Conservation (phyloP, 2,797 vertebrate genomes). For the Cephalopachus bancanus region DNA sequence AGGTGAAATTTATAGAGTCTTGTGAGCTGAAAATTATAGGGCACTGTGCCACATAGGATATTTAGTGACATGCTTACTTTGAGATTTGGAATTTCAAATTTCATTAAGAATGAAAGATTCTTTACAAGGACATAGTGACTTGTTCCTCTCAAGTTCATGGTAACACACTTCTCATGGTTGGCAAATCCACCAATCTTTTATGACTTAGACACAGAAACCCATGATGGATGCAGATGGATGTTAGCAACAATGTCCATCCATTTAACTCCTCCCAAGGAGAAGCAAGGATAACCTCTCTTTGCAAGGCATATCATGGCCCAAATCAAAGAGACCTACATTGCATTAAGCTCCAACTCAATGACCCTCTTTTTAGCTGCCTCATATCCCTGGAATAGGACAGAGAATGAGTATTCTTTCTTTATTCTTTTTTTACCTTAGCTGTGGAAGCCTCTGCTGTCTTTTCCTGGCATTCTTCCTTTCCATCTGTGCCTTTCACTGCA, state of each 20-base stretch:
- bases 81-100: slow-evolving; percentile 48
- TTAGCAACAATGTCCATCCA: background rate
- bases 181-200: background rate
- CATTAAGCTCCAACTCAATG: background rate
- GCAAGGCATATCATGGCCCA: background rate
- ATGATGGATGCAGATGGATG: background rate
- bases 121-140: slow-evolving; percentile 49
- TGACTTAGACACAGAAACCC: slow-evolving; percentile 16
- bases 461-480: slow-evolving; percentile 33
- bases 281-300: background rate
- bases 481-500: slow-evolving; percentile 23
- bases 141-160: background rate
- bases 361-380: background rate
- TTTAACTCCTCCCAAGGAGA: background rate
- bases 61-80: slow-evolving; percentile 64
- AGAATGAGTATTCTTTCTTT: background rate
- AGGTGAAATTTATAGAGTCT: background rate
- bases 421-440: slow-evolving; percentile 30
- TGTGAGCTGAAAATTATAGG: slow-evolving; percentile 61
- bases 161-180: slow-evolving; percentile 33
- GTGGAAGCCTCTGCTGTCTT: slow-evolving; percentile 23
- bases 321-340: background rate
- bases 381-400: background rate
- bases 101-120: slow-evolving; percentile 24
- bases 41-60: background rate